Conservation (phyloP, 1,140 invertebrate genomes). For the Papilio helenus region DNA sequence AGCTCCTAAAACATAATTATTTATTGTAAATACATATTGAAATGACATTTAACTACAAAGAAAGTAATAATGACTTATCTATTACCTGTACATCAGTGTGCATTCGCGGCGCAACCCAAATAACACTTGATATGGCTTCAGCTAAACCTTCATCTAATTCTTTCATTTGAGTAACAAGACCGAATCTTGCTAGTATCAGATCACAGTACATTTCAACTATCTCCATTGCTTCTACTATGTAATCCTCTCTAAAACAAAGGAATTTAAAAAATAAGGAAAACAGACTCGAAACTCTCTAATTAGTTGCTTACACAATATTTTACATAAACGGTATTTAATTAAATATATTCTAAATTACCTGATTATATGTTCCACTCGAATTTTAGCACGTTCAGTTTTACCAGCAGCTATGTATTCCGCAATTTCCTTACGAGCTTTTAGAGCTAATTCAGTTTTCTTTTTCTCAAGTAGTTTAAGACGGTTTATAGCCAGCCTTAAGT, state of each 20-base stretch:
- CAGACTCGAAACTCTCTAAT: not conserved
- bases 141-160: constrained; percentile 97
- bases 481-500: constrained; percentile 95
- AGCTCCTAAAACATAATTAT: constrained; percentile 85
- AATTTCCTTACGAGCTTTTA: constrained; percentile 98
- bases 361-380: constrained; percentile 99
- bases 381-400: constrained; percentile 97
- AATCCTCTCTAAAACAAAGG: constrained; percentile 92
- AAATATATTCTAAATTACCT: constrained; percentile 72
- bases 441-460: constrained; percentile 98
- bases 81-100: constrained; percentile 89
- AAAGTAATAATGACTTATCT: not conserved
- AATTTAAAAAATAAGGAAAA: constrained; percentile 6
- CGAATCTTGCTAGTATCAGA: constrained; percentile 97
- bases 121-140: constrained; percentile 97
- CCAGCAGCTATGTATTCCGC: constrained; percentile 96
- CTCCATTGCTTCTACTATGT: constrained; percentile 99
- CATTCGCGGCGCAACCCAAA: constrained; percentile 97
- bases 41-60: constrained; percentile 10
- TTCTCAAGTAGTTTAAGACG: constrained; percentile 98
- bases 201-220: constrained; percentile 99
- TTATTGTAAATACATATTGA: constrained; percentile 24
- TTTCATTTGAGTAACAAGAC: constrained; percentile 98
- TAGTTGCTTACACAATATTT: not conserved
- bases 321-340: not conserved